phyloP scores from a whole-genome alignment of 2,888 invertebrate genomes.

The Papilio protenor region DNA sequence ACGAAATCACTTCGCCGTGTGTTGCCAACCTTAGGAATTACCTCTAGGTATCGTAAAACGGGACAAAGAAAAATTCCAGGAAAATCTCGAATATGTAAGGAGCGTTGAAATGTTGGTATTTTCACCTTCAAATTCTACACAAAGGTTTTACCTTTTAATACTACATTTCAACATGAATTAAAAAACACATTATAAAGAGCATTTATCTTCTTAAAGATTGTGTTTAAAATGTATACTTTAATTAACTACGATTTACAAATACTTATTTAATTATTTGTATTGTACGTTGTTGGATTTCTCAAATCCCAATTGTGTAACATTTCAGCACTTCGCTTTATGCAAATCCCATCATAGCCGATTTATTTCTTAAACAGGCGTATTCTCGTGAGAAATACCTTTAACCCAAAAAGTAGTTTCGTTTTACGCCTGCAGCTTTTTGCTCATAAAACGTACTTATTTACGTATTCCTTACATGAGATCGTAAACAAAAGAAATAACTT shows the following conservation, averaged over 20 bases:
- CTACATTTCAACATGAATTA: background rate
- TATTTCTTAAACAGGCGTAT: conserved; percentile 8
- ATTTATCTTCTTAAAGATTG: background rate
- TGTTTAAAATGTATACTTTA: background rate
- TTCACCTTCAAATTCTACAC: background rate
- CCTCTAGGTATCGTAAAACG: conserved; percentile 23
- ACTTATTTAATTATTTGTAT: background rate
- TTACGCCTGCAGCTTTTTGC: conserved; percentile 29
- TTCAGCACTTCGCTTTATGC: conserved; percentile 4
- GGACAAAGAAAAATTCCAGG: conserved; percentile 14
- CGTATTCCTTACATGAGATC: conserved; percentile 36
- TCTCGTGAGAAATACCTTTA: conserved; percentile 19
- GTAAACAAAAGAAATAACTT: conserved; percentile 27
- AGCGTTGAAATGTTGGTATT: background rate
- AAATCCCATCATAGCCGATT: conserved; percentile 6
- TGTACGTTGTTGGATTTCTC: background rate
- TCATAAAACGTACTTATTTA: conserved; percentile 31
- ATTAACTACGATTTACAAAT: background rate
- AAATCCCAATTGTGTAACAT: background rate
- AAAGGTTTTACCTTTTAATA: background rate
- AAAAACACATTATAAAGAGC: background rate
- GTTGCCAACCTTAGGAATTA: conserved; percentile 16
- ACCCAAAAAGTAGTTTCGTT: conserved; percentile 27
- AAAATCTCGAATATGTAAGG: conserved; percentile 9
- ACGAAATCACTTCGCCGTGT: conserved; percentile 28